Base-by-base conservation (phyloP, 1,140 invertebrate genomes). In the Cylas formicarius region DNA sequence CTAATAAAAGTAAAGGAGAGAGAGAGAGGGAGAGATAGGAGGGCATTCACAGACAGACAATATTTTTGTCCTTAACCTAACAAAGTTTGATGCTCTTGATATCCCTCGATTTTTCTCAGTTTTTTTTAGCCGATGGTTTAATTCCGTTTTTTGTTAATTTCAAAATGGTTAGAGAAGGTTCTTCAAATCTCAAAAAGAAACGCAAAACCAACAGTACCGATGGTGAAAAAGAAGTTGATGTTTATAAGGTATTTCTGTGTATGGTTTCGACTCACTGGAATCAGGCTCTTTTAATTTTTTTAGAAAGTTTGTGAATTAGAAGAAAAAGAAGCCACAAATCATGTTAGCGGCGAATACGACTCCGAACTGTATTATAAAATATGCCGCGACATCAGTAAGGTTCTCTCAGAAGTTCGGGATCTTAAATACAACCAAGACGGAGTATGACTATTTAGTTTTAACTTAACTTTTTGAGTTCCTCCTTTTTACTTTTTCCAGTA, bases 221-320 rank as follows among this genome's bases (percentile, higher is more conserved):
- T 11, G n/a, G 21, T 22, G 61, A 59, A 24, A 16, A 17, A 7
- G 59, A 61, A 32, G 33, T 23, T 1, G 61, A 63, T 53, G 45
- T 63, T 41, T 63, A 63, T 22, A 57, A 59, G 44, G 60, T 62
- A 50, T 37, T 14, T 22, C 21, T 13, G 0, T 19, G 3, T 17
- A 13, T 7, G n/a, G n/a, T 33, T 20, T 32, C 16, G 4, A 19
- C 8, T 28, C 9, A n/a, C 27, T 48, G 35, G 23, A 34, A 13
- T 24, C 38, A 39, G 38, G 4, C 6, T 34, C 18, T 27, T 23
- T n/a, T 14, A 1, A 35, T 20, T 49, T 52, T 70, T 69, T 5
- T 48, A 82, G 78, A 74, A 68, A 60, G 78, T 80, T 28, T 74
- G 80, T 31, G 71, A 72, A 44, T 77, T 73, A 51, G 86, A 90